Percentiles rank a stretch among this genome's conserved stretches.
phyloP scores from a whole-genome alignment of 2,888 invertebrate genomes.

The Calephelis perditalis region DNA sequence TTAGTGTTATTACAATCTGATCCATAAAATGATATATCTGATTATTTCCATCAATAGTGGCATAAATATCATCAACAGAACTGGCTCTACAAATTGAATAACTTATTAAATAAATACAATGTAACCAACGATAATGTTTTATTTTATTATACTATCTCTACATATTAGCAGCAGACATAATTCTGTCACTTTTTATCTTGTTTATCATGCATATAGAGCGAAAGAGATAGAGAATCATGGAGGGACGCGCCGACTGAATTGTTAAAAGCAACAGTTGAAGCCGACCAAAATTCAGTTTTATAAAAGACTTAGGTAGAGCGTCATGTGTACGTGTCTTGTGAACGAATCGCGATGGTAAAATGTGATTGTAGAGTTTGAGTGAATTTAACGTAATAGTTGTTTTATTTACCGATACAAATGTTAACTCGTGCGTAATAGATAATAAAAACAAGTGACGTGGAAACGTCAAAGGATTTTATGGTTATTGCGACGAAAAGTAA shows the following conservation, averaged over 20 bases:
- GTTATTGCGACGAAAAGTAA: constrained; percentile 66
- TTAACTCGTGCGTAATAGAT: constrained; percentile 30
- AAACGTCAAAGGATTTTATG: constrained; percentile 61
- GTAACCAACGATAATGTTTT: constrained; percentile 10
- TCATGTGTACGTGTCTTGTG: constrained; percentile 41
- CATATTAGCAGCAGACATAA: constrained; percentile 38
- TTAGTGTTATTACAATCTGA: no score
- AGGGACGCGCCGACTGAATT: constrained; percentile 61
- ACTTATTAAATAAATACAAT: constrained; percentile 13
- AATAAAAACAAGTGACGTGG: constrained; percentile 58
- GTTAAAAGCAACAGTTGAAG: constrained; percentile 74
- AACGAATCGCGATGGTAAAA: constrained; percentile 56
- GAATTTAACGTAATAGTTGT: constrained; percentile 43
- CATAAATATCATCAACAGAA: neutral
- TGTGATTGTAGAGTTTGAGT: constrained; percentile 64
- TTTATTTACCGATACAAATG: constrained; percentile 30
- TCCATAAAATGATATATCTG: neutral
- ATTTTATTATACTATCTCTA: constrained; percentile 19
- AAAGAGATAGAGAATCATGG: constrained; percentile 53
- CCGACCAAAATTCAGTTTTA: constrained; percentile 68
- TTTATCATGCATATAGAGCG: constrained; percentile 37
- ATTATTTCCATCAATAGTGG: constrained; percentile 1
- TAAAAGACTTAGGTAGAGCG: constrained; percentile 51
- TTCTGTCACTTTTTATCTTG: constrained; percentile 51
- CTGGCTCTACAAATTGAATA: constrained; percentile 13